phyloP scores from a whole-genome alignment of 2,113 vertebrate genomes.

The Callocephalon fimbriatum region DNA sequence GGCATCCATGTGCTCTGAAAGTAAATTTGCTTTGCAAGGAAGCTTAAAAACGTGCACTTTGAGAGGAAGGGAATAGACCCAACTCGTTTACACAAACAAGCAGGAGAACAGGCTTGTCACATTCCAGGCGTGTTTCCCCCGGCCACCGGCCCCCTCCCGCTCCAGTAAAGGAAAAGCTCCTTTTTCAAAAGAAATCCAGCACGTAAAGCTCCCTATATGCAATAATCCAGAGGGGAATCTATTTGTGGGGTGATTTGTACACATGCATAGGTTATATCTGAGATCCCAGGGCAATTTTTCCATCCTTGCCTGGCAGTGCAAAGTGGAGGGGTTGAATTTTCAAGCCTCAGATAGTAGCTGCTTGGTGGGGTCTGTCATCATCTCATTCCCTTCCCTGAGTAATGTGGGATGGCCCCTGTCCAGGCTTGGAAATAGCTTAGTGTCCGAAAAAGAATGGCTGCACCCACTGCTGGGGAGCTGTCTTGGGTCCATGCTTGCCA shows the following conservation, averaged over 20 bases:
- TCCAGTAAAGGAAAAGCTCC: not conserved
- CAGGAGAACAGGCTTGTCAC: conserved; percentile 61
- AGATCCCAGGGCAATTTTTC: not conserved
- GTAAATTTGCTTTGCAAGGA: conserved; percentile 73
- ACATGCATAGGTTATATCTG: not conserved
- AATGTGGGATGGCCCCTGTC: rapidly evolving
- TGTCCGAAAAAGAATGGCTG: rapidly evolving
- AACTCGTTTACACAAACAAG: conserved; percentile 67
- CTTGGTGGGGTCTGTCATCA: not conserved
- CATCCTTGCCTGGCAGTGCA: rapidly evolving
- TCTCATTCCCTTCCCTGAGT: not conserved
- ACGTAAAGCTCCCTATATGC: not conserved
- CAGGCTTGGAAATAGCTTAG: not conserved
- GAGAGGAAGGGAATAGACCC: conserved; percentile 60
- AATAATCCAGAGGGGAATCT: not conserved
- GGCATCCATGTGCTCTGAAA: conserved; percentile 13
- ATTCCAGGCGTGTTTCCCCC: conserved; percentile 66
- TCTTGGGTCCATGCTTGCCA: rapidly evolving
- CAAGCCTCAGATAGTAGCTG: not conserved
- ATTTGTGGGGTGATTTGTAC: not conserved
- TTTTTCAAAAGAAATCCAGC: not conserved
- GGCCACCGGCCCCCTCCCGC: not conserved
- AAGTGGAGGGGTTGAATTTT: not conserved
- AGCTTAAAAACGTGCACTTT: conserved; percentile 55
- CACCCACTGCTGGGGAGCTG: rapidly evolving